Percentiles rank a stretch among this genome's conserved stretches.
Evolutionary conservation across 2,113 vertebrate species (phyloP).

Genomic region (Muscicapa adusta): DNA sequence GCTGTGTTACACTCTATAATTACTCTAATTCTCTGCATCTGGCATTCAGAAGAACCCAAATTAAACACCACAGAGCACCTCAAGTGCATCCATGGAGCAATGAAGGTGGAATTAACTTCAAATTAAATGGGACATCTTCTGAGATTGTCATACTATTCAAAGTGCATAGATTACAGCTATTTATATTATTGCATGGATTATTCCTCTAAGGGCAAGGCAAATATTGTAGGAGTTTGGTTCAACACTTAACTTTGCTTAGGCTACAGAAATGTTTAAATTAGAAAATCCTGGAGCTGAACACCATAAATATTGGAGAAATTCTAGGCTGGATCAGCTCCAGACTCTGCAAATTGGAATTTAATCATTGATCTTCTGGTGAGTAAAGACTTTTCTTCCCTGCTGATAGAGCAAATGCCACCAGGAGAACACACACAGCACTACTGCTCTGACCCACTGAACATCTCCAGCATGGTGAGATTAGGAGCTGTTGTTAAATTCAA

Average conservation of each 20-base stretch:
- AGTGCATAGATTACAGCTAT: not conserved
- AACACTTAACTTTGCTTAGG: not conserved
- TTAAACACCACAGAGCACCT: conserved; percentile 56
- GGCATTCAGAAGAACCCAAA: conserved; percentile 50
- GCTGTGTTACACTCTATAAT: conserved; percentile 42
- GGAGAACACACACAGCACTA: not conserved
- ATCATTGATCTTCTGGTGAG: conserved; percentile 6
- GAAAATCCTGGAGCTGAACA: conserved; percentile 19
- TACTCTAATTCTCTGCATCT: conserved; percentile 60
- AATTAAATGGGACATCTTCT: conserved; percentile 45
- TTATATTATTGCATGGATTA: not conserved
- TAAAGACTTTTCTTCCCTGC: not conserved
- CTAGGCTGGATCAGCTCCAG: conserved; percentile 11
- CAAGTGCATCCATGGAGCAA: conserved; percentile 49
- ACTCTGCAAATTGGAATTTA: not conserved
- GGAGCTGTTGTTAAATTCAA: not conserved
- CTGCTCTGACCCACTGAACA: not conserved
- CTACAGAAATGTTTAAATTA: not conserved
- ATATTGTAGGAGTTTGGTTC: not conserved
- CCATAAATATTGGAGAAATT: not conserved
- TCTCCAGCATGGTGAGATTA: accelerated
- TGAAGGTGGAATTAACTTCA: conserved; percentile 62
- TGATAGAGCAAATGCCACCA: not conserved
- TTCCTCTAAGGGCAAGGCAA: not conserved
- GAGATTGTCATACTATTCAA: conserved; percentile 1